Evolutionary conservation across 2,113 vertebrate genomes (phyloP).

Genomic region (Epinephelus moara): DNA sequence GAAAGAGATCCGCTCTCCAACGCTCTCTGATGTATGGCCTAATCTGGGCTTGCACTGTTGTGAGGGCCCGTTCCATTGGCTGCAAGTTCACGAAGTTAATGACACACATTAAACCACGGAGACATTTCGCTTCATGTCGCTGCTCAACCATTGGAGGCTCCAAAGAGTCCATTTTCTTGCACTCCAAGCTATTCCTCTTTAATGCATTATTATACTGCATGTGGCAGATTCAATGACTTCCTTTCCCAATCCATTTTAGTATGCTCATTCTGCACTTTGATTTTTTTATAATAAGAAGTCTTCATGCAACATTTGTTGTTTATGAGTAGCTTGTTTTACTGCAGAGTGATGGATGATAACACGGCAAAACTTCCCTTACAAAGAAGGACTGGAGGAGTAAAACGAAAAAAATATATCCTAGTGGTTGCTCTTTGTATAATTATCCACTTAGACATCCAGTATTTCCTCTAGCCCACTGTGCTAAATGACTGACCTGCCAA

Average conservation of each 20-base stretch:
- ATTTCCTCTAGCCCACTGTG: slow-evolving; percentile 62
- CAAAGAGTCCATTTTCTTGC: slow-evolving; percentile 35
- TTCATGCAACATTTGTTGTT: not conserved
- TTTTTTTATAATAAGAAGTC: slow-evolving; percentile 1
- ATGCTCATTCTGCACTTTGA: not conserved
- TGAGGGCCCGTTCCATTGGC: slow-evolving; percentile 54
- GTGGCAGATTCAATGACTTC: not conserved
- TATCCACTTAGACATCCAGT: slow-evolving; percentile 45
- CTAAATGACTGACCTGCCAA: slow-evolving; percentile 73
- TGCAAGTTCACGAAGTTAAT: slow-evolving; percentile 71
- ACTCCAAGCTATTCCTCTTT: slow-evolving; percentile 21
- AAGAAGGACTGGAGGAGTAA: slow-evolving; percentile 10
- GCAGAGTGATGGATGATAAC: not conserved
- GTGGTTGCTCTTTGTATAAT: slow-evolving; percentile 46
- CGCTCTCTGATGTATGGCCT: slow-evolving; percentile 76
- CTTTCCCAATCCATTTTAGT: not conserved
- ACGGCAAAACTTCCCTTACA: not conserved
- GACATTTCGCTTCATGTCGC: slow-evolving; percentile 39
- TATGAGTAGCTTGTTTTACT: slow-evolving; percentile 28
- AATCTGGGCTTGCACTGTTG: slow-evolving; percentile 68
- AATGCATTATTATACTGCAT: slow-evolving; percentile 26
- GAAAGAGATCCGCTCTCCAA: slow-evolving; percentile 73
- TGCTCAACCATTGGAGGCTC: slow-evolving; percentile 24
- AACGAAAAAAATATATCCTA: slow-evolving; percentile 1
- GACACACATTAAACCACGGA: slow-evolving; percentile 54